Base-by-base conservation (phyloP, 2,888 invertebrate species). In the Orchestes rusci region DNA sequence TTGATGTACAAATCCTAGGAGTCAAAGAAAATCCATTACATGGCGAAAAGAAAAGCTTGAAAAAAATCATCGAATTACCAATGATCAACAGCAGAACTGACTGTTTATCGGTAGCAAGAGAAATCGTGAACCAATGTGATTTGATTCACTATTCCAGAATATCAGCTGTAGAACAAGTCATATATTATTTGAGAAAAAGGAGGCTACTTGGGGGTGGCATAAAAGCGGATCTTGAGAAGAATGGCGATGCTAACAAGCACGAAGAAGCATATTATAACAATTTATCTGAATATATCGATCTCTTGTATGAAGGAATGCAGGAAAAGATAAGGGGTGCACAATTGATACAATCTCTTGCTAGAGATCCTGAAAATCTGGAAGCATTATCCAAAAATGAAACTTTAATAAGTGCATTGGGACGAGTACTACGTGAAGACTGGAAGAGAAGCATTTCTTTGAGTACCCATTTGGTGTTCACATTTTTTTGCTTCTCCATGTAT, bases 351-450 rank as follows among this genome's bases (percentile, higher is more conserved):
- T 89, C 94, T 68, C 76, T 99, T 50, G 90, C 95, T 2, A 78
- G 93, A 61, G 87, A 92, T 69, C 87, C 92, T 8, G 93, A 95
- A 63, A 96, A 99, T 74, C 76, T 99, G 51, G 84, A 90, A 60
- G 90, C 91, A 66, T 72, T 99, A 49, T 85, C 92, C 49, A 84
- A 85, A 70, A 96, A 96, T 77, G 90, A 97, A 72, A 91, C 93
- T 29, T 79, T 96, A 41, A 74, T 99, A 38, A 95, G 95, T 71
- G 97, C 96, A 29, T 73, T 99, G 57, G 90, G 95, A 8, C 77
- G 99, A 63, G 94, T 97, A 20, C 73, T 99, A 41, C 79, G 96
- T 54, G 99, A 99, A 73, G 97, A 99, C 71, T 97, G 95, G 90
- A 90, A 90, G 69, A 83, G 90, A 64, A 96, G 91, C 67, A 84